A percentile compares a stretch with the other conserved stretches of the same genome.
Conservation (phyloP, 2,113 vertebrate genomes). For the Sebastes schlegelii region DNA sequence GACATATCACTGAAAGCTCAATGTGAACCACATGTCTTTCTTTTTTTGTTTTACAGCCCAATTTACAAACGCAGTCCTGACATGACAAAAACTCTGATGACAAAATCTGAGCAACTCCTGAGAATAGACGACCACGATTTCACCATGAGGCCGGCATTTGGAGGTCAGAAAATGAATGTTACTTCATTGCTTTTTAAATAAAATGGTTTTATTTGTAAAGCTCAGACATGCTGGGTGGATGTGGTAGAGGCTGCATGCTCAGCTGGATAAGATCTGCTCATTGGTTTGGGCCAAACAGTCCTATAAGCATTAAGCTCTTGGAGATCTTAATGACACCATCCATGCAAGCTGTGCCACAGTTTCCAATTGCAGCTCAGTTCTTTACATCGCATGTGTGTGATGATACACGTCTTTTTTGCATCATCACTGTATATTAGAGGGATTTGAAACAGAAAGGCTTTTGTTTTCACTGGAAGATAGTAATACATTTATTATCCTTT, state of each 20-base stretch:
- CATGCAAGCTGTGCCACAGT: conserved; percentile 40
- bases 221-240: neutral
- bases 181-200: neutral
- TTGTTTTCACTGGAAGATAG: conserved; percentile 50
- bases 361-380: conserved; percentile 36
- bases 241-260: neutral
- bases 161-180: conserved; percentile 85
- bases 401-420: conserved; percentile 50
- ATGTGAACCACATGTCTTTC: neutral
- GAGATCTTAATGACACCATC: conserved; percentile 44
- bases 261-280: conserved; percentile 24
- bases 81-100: conserved; percentile 94
- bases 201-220: neutral
- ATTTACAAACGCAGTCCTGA: conserved; percentile 94
- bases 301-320: conserved; percentile 48
- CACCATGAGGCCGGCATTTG: conserved; percentile 98
- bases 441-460: conserved; percentile 60
- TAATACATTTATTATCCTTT: conserved; percentile 25
- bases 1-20: neutral
- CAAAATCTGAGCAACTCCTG: conserved; percentile 96
- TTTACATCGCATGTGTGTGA: conserved; percentile 48
- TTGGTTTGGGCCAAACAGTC: conserved; percentile 3
- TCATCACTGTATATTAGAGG: conserved; percentile 40
- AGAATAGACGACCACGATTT: conserved; percentile 98
- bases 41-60: conserved; percentile 81